These are phyloP conservation scores for Pardosa pseudoannulata DNA, from an alignment of 2,888 invertebrate species.

Conservation along the genomic window DNA sequence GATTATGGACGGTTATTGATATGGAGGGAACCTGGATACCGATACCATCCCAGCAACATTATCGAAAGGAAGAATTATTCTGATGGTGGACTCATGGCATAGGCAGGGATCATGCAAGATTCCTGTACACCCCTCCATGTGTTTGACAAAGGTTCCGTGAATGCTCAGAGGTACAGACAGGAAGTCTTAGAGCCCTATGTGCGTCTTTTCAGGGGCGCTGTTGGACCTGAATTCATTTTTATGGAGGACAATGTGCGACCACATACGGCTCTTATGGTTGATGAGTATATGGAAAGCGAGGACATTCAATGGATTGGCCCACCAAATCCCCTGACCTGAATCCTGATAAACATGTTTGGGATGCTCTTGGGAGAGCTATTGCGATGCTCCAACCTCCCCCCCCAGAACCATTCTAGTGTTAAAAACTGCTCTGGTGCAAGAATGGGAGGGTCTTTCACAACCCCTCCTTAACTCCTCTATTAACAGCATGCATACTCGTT, in stretches of 20 bases:
- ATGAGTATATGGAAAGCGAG: not conserved
- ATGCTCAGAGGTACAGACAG: slow-evolving; percentile 14
- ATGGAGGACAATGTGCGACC: slow-evolving; percentile 3
- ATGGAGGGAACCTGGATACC: slow-evolving; percentile 14
- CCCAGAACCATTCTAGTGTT: slow-evolving; percentile 19
- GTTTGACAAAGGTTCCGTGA: slow-evolving; percentile 15
- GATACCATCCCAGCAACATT: slow-evolving; percentile 21
- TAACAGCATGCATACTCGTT: slow-evolving; percentile 1
- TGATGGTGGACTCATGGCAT: not conserved
- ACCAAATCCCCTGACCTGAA: not conserved
- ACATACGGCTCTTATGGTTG: not conserved
- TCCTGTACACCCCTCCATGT: slow-evolving; percentile 20
- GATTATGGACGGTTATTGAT: not conserved
- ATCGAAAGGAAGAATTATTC: not conserved
- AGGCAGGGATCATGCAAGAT: slow-evolving; percentile 13
- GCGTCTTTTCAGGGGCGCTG: not conserved
- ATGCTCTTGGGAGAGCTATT: slow-evolving; percentile 5
- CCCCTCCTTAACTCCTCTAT: not conserved
- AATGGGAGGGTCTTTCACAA: not conserved
- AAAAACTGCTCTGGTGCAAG: slow-evolving; percentile 11
- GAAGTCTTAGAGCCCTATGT: slow-evolving; percentile 16
- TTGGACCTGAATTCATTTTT: slow-evolving; percentile 11
- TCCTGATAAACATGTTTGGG: not conserved
- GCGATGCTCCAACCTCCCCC: not conserved
- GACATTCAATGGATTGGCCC: not conserved